These are phyloP conservation scores for Sebastes cheni DNA, from an alignment of 2,797 vertebrate species.

Conservation along the genomic window DNA sequence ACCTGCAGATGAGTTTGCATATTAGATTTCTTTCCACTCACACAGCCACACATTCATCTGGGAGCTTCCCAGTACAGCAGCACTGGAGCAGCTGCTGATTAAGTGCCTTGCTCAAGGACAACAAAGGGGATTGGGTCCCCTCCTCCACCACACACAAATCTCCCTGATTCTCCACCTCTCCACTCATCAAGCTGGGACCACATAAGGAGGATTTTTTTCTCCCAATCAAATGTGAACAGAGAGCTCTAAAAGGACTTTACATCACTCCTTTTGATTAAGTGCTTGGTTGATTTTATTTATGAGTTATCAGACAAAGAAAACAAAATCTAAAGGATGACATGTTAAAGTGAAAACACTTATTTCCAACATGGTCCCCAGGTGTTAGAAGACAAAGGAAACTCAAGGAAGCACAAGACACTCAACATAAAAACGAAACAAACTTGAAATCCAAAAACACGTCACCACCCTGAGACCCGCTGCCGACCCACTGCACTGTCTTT, in stretches of 20 bases:
- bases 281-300: too few species aligned
- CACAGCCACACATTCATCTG: neutral
- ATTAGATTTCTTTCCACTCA: neutral
- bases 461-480: too few species aligned
- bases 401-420: too few species aligned
- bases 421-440: too few species aligned
- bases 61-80: neutral
- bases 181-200: neutral
- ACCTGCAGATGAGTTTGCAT: neutral
- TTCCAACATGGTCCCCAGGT: too few species aligned
- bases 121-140: constrained; percentile 17
- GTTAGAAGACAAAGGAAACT: too few species aligned
- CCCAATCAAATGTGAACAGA: neutral
- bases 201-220: neutral
- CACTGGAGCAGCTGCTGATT: constrained; percentile 42
- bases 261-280: neutral
- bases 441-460: too few species aligned
- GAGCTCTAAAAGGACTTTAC: neutral
- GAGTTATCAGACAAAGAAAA: too few species aligned
- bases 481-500: too few species aligned
- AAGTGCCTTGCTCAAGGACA: constrained; percentile 60
- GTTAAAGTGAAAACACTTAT: too few species aligned
- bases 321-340: too few species aligned
- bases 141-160: neutral
- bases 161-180: constrained; percentile 8